Evolutionary conservation across 23 tunicate genomes (phyloP).

Genomic region (Trididemnum miniatum): DNA sequence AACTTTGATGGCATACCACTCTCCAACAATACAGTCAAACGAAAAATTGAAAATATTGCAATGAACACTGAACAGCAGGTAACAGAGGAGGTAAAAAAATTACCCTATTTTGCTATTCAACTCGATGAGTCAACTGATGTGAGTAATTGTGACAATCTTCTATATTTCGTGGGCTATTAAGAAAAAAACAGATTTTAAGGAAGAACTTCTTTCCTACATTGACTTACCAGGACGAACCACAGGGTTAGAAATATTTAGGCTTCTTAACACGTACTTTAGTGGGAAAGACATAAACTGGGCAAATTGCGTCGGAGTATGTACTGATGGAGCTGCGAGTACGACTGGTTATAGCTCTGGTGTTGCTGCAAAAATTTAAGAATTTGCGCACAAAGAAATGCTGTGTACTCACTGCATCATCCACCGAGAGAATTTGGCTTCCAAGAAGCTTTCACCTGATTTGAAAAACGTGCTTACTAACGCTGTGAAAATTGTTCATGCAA

Average conservation of each 20-base stretch:
- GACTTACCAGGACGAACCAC: slow-evolving; percentile 35
- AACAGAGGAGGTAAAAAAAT: slow-evolving; percentile 11
- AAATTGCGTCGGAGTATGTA: slow-evolving; percentile 44
- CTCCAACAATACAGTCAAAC: slow-evolving; percentile 28
- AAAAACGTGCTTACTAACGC: slow-evolving; percentile 18
- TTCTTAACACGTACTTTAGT: slow-evolving; percentile 25
- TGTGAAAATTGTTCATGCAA: slow-evolving; percentile 31
- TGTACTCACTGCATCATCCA: slow-evolving; percentile 32
- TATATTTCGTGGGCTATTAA: slow-evolving; percentile 27
- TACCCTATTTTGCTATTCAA: slow-evolving; percentile 29
- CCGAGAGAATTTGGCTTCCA: slow-evolving; percentile 27
- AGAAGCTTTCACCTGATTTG: slow-evolving; percentile 29
- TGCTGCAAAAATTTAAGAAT: slow-evolving; percentile 37
- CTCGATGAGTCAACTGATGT: slow-evolving; percentile 38
- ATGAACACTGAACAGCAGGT: slow-evolving; percentile 28
- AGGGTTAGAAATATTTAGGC: slow-evolving; percentile 30
- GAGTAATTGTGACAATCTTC: slow-evolving; percentile 46
- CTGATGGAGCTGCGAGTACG: slow-evolving; percentile 47
- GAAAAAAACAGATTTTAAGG: slow-evolving; percentile 14
- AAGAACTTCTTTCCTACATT: slow-evolving; percentile 32
- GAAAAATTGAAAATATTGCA: slow-evolving; percentile 23
- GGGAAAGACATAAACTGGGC: slow-evolving; percentile 36
- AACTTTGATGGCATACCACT: slow-evolving; percentile 35
- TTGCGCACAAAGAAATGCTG: slow-evolving; percentile 27
- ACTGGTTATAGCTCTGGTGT: slow-evolving; percentile 43